Evolutionary conservation across 1,140 invertebrate species (phyloP), one percentile per base, ranked within the genome.

Genomic region (Frieseomelitta varia): DNA sequence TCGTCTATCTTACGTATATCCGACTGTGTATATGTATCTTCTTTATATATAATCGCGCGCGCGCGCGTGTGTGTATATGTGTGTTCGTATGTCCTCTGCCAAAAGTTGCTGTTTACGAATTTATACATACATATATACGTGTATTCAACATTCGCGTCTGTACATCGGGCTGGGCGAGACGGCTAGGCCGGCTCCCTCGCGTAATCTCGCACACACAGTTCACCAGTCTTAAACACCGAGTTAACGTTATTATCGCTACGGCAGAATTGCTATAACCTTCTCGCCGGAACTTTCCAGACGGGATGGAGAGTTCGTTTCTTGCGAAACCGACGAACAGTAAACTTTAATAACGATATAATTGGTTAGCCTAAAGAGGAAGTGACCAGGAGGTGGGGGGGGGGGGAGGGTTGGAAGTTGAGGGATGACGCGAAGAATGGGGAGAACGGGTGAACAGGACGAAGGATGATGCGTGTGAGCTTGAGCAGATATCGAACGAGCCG

Each of bases 181-280:
- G 6, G 39, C 68, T 27, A 58, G 8, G 68, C 39, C 68, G 75
- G 73, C 79, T 85, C 67, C 84, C 74, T 65, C 72, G 84, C 72
- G 72, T 71, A 81, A 88, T 85, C 75, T 89, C 88, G 80, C 78
- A 79, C 85, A 79, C 85, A 85, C 87, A 86, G 79, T 88, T 84
- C 87, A 63, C 88, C 88, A 85, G 61, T 82, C 85, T 89, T 87
- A 87, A 90, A 90, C 89, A 90, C 83, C 89, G 85, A 90, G 77
- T 89, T 90, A 87, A 89, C 88, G 81, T 87, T 90, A 86, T 87
- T 87, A 90, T 90, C 89, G 75, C 88, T 89, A 87, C 89, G 87
- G 75, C 83, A 89, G 85, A 90, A 85, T 85, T 72, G 78, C 85
- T 90, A 82, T 53, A 79, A 85, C 79, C 63, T 51, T 67, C 39